A percentile compares a stretch with the other conserved stretches of the same genome.
These are phyloP conservation scores for Corythaixoides concolor DNA, from an alignment of 2,113 vertebrate genomes.

Conservation along the genomic window DNA sequence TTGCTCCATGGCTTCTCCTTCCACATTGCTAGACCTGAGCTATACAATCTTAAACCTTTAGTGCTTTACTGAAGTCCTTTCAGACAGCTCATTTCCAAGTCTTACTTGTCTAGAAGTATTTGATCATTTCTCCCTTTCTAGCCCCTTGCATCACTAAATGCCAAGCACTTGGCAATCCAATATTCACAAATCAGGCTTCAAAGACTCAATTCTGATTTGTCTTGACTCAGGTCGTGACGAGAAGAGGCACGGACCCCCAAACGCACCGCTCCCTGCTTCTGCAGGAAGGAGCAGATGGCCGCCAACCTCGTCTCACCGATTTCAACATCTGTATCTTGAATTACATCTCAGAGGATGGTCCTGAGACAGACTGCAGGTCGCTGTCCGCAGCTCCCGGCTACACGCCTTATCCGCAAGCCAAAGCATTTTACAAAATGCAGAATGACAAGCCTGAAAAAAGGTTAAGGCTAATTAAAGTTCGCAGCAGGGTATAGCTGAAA, in stretches of 20 bases:
- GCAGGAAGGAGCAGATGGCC: constrained; percentile 11
- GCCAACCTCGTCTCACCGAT: background rate
- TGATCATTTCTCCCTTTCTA: background rate
- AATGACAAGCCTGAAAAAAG: constrained; percentile 33
- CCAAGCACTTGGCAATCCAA: background rate
- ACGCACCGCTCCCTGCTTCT: background rate
- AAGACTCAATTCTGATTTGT: background rate
- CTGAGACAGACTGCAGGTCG: constrained; percentile 23
- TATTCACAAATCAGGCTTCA: background rate
- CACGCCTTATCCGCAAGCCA: background rate
- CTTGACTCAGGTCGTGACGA: constrained; percentile 27
- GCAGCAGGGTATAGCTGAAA: background rate
- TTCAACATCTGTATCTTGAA: constrained; percentile 17
- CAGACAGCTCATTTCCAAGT: background rate
- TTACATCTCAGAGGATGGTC: background rate
- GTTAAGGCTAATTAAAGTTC: background rate
- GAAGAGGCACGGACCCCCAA: background rate
- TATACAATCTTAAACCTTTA: background rate
- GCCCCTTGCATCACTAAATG: background rate
- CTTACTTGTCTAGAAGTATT: background rate
- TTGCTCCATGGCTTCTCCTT: background rate
- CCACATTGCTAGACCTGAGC: background rate
- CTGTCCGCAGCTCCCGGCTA: background rate
- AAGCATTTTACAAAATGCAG: background rate
- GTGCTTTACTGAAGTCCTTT: background rate